Evolutionary conservation across 2,888 invertebrate species (phyloP).

Genomic region (Capitulum mitella): DNA sequence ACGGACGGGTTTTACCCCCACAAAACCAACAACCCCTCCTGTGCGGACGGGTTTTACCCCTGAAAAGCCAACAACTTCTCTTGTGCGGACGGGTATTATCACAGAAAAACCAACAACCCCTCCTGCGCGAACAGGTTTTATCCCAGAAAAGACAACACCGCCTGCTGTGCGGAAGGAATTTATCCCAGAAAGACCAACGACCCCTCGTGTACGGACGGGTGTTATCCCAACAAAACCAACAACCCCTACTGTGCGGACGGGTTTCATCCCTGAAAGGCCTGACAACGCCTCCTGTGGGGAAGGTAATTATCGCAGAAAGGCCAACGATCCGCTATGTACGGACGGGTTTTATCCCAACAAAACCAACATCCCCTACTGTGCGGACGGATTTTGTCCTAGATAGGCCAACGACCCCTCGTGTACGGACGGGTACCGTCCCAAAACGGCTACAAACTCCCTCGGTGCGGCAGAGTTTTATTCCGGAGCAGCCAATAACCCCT

Average conservation of each 20-base stretch:
- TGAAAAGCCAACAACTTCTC: background rate
- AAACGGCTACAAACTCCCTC: too few relatives aligned
- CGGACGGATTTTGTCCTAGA: background rate
- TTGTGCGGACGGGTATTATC: background rate
- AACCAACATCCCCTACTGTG: background rate
- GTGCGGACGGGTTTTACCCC: background rate
- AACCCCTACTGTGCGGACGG: too few relatives aligned
- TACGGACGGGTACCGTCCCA: too few relatives aligned
- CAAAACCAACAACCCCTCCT: too few relatives aligned
- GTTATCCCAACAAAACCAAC: too few relatives aligned
- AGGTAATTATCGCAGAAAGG: background rate
- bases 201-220: too few relatives aligned
- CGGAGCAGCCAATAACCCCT: background rate
- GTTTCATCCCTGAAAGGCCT: too few relatives aligned
- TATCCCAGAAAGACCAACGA: background rate
- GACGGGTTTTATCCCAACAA: background rate
- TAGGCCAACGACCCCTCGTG: too few relatives aligned
- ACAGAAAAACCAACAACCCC: background rate
- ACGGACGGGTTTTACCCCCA: too few relatives aligned
- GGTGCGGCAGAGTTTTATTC: background rate
- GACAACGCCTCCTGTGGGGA: background rate
- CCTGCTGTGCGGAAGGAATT: background rate
- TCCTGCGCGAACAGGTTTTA: background rate
- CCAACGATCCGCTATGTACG: background rate
- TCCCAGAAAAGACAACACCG: too few relatives aligned